Evolutionary conservation across 1,140 invertebrate species (phyloP), one percentile per base, ranked within the genome.

Genomic region (Sminthurinus signatus): DNA sequence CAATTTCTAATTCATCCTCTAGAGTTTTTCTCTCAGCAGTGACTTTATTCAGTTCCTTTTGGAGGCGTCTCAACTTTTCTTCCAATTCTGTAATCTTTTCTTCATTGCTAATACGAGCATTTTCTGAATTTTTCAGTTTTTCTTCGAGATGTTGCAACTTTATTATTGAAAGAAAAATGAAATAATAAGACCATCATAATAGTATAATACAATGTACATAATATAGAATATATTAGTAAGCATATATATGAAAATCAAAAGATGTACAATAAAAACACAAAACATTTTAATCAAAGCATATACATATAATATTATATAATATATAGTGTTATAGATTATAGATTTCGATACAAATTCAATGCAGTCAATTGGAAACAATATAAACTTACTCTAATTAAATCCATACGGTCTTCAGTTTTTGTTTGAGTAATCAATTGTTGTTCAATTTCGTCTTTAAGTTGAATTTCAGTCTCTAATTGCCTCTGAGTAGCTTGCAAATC

Each of bases 81-180:
- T 52, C 27, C 51, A 52, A 27, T 12, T 52, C 58, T 1, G 21
- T 12, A 23, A 50, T n/a, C 1, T 2, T 44, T 1, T 59, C 56
- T 2, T 59, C 42, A 28, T 48, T 48, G 0, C n/a, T 12, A 2
- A 50, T 17, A 21, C 31, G 19, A 32, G 23, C 12, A 1, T 60
- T 50, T 65, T 65, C 63, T 10, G 29, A 51, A 36, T 60, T 57
- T 19, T 21, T n/a, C 5, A 65, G 36, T 32, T 65, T 52, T 28
- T 27, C 21, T 23, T 48, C 10, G 19, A 48, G 21, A 19, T 48
- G 15, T 48, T 48, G n/a, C n/a, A n/a, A 10, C 36, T 39, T 8
- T 10, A 39, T 39, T 39, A 10, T 39, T 10, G 36, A 39, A 10
- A 10, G 17, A 10, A 17, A 39, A 39, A 10, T 39, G 36, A 8